Conservation (phyloP, 1,140 invertebrate genomes). For the Zophobas atratus region DNA sequence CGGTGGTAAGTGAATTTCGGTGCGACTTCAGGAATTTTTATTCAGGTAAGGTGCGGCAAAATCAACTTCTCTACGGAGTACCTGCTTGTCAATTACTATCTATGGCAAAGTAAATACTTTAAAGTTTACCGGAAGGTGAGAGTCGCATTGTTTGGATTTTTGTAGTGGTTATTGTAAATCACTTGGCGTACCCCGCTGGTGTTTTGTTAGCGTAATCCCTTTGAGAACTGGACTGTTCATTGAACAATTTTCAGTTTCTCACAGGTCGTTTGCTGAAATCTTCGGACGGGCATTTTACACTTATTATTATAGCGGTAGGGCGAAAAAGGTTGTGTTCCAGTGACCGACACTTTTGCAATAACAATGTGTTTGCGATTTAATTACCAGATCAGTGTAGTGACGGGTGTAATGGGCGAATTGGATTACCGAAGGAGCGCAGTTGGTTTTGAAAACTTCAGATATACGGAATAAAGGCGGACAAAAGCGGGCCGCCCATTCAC, state of each 20-base stretch:
- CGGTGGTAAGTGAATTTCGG: neutral
- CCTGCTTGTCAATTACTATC: conserved; percentile 52
- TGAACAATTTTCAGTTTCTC: conserved; percentile 35
- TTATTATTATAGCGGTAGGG: neutral
- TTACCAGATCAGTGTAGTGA: conserved; percentile 16
- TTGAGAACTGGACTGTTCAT: conserved; percentile 19
- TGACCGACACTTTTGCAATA: neutral
- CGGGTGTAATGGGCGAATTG: conserved; percentile 35
- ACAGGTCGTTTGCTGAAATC: conserved; percentile 9
- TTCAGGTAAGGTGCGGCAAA: conserved; percentile 2
- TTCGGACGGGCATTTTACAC: neutral
- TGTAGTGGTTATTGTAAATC: conserved; percentile 52
- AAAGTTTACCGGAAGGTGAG: conserved; percentile 50
- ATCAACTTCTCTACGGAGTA: conserved; percentile 27
- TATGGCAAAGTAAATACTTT: conserved; percentile 50
- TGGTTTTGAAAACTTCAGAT: conserved; percentile 28
- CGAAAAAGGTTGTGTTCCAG: neutral
- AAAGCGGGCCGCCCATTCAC: conserved; percentile 33
- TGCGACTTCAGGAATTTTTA: conserved; percentile 9
- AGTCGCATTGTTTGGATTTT: conserved; percentile 52
- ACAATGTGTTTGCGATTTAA: conserved; percentile 14
- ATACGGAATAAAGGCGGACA: conserved; percentile 22
- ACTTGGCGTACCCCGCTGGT: conserved; percentile 38
- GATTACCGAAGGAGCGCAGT: conserved; percentile 7
- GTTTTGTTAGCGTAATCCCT: conserved; percentile 50